Conservation (phyloP, 2,888 invertebrate species). For the Drosophila melanocephala region DNA sequence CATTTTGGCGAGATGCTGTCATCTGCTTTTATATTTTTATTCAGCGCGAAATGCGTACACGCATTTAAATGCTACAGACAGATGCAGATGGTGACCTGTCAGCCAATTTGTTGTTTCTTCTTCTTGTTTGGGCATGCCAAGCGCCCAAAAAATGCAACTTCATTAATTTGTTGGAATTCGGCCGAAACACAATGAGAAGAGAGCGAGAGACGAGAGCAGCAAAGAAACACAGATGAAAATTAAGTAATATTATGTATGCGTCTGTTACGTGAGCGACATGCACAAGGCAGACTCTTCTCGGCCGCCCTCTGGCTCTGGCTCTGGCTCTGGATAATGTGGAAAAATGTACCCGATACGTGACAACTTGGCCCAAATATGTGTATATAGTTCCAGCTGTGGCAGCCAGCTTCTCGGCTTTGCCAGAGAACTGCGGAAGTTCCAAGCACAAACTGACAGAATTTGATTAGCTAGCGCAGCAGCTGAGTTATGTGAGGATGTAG, state of each 20-base stretch:
- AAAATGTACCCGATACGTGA: constrained; percentile 79
- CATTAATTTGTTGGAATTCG: constrained; percentile 63
- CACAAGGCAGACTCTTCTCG: constrained; percentile 41
- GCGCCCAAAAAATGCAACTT: constrained; percentile 61
- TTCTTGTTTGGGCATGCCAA: constrained; percentile 12
- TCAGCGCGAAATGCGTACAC: constrained; percentile 12
- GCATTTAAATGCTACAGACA: constrained; percentile 34
- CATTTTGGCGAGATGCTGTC: constrained; percentile 22
- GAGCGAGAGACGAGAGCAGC: constrained; percentile 3
- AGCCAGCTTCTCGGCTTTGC: not conserved
- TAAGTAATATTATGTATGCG: constrained; percentile 81
- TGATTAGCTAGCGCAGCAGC: constrained; percentile 48
- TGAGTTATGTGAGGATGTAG: constrained; percentile 37
- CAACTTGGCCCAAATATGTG: constrained; percentile 64
- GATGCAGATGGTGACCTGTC: constrained; percentile 25
- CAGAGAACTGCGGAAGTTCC: constrained; percentile 42
- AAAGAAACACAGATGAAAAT: constrained; percentile 58
- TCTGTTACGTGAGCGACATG: constrained; percentile 77
- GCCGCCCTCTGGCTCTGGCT: constrained; percentile 15
- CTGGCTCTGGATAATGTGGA: constrained; percentile 66
- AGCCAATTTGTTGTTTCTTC: constrained; percentile 32
- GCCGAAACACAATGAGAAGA: not conserved
- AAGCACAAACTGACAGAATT: constrained; percentile 49
- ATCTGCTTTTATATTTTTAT: constrained; percentile 20
- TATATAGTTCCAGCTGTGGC: constrained; percentile 43